Base-by-base conservation (phyloP, 1,140 invertebrate genomes). In the Cylas formicarius region DNA sequence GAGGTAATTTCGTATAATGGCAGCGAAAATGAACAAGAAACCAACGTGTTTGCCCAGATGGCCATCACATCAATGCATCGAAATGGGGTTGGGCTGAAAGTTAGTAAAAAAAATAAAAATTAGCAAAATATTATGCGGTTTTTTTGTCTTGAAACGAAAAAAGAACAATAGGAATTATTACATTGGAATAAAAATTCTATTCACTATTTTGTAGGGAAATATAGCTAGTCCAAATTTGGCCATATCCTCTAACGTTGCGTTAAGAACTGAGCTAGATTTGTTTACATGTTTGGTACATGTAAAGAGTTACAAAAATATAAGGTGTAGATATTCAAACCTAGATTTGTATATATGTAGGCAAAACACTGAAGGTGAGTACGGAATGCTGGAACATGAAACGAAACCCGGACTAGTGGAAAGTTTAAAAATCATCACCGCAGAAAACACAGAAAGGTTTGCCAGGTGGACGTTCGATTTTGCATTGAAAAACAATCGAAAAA, bases 391-490 rank as follows among this genome's bases (percentile, higher is more conserved):
- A 60, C 82, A 86, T 63, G 72, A 75, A 43, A 77, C 69, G 57
- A 72, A 79, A 20, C 53, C 55, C 20, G 82, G 89, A 13, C 82
- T 93, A 6, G 77, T 92, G 8, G 87, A 93, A 66, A 81, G 81
- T 56, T 70, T 93, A 62, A 93, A 93, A 67, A 71, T 92, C 39
- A 80, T 90, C 8, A 92, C 89, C 2, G 62, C 69, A 45, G 69
- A 75, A 3, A 89, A 86, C 45, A 86, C 85, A 2, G 77, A 81
- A 60, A 68, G 85, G 51, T 76, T 91, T 6, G 82, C 84, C 11
- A 72, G 82, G 45, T 91, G 81, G 67, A 88, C 86, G 2, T 91
- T 92, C 60, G 76, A 90, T 50, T 90, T 82, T 63, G 87, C 87
- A 1, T 74, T 72, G 33, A 73, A 76, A 31, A 70, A 88, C 60